Evolutionary conservation across 2,113 vertebrate genomes (phyloP).

Genomic region (Sylvia atricapilla): DNA sequence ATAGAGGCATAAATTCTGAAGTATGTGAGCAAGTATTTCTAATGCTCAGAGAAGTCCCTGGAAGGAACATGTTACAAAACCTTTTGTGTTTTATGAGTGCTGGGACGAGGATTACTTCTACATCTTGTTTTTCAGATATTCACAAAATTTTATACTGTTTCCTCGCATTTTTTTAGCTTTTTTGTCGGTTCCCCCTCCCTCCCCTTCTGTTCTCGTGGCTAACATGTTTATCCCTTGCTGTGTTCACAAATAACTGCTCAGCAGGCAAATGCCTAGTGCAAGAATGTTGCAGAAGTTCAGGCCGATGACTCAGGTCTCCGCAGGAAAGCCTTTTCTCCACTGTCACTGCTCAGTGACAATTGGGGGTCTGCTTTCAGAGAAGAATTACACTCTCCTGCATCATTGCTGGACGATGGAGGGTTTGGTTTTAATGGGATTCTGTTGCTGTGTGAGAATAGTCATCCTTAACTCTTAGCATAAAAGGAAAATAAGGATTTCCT

Average conservation of each 20-base stretch:
- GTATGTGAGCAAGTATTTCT: background rate
- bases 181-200: background rate
- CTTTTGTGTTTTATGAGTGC: background rate
- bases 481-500: conserved; percentile 12
- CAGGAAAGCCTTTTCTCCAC: conserved; percentile 26
- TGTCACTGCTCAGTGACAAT: background rate
- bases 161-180: background rate
- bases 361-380: background rate
- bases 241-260: conserved; percentile 4
- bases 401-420: background rate
- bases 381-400: background rate
- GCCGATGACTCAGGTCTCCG: background rate
- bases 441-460: background rate
- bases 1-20: background rate
- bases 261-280: conserved; percentile 24
- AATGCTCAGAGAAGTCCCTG: background rate
- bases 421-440: conserved; percentile 31
- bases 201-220: background rate
- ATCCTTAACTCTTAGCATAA: background rate
- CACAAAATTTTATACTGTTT: background rate
- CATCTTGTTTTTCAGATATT: background rate
- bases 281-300: conserved; percentile 7
- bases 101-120: background rate
- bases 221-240: background rate
- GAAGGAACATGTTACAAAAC: background rate